phyloP scores from a whole-genome alignment of 2,888 invertebrate species.

The Eupithecia subumbrata region DNA sequence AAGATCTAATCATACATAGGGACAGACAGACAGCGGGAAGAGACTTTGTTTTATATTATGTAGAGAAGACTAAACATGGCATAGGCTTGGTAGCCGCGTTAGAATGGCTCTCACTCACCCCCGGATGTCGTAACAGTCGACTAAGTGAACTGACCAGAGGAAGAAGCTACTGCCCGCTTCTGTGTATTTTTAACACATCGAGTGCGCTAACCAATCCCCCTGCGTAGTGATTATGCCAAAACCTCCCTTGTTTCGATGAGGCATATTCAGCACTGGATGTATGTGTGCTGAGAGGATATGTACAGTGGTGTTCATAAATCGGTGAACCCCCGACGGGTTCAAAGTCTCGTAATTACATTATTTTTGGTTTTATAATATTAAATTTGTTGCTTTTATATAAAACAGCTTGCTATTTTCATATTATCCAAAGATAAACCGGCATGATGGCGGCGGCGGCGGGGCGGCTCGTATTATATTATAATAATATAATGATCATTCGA shows the following conservation, averaged over 20 bases:
- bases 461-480: neutral
- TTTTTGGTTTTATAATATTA: too few relatives aligned
- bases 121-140: neutral
- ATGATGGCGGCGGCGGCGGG: neutral
- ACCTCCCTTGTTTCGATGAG: neutral
- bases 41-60: too few relatives aligned
- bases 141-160: neutral
- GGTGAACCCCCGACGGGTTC: too few relatives aligned
- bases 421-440: neutral
- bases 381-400: too few relatives aligned
- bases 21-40: too few relatives aligned
- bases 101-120: neutral
- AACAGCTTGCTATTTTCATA: too few relatives aligned
- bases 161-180: neutral
- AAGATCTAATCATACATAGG: too few relatives aligned
- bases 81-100: neutral
- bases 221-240: neutral
- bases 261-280: neutral
- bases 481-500: neutral
- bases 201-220: neutral
- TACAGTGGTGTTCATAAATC: too few relatives aligned
- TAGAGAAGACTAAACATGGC: neutral
- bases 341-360: too few relatives aligned
- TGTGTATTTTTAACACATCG: neutral
- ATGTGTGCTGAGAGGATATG: too few relatives aligned